A percentile compares a stretch with the other conserved stretches of the same genome.
phyloP scores from a whole-genome alignment of 1,140 invertebrate genomes.

The Phocides pigmalion region DNA sequence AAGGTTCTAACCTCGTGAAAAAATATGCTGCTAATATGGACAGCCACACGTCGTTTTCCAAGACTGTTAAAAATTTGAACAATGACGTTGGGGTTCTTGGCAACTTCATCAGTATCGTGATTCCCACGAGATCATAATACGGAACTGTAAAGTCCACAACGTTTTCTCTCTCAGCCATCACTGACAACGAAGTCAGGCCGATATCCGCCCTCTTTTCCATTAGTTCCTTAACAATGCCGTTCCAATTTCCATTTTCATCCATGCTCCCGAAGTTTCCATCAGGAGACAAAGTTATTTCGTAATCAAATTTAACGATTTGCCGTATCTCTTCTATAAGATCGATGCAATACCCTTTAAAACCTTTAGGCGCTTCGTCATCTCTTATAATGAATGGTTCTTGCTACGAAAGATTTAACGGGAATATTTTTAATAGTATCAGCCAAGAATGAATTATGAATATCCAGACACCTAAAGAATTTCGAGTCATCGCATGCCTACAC shows the following conservation, averaged over 20 bases:
- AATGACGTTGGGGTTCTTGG: conserved; percentile 92
- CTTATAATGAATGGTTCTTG: conserved; percentile 95
- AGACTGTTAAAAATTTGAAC: conserved; percentile 98
- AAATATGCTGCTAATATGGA: conserved; percentile 98
- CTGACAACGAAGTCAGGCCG: conserved; percentile 93
- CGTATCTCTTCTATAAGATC: conserved; percentile 95
- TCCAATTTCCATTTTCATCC: conserved; percentile 94
- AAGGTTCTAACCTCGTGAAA: conserved; percentile 89
- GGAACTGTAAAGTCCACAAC: conserved; percentile 98
- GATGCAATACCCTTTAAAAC: conserved; percentile 96
- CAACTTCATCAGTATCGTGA: conserved; percentile 95
- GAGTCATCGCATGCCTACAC: background rate
- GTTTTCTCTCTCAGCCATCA: conserved; percentile 97
- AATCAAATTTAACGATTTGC: conserved; percentile 93
- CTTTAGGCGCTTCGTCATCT: conserved; percentile 86
- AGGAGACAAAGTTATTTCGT: conserved; percentile 91
- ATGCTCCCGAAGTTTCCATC: conserved; percentile 94
- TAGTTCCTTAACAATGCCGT: conserved; percentile 95
- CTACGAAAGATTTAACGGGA: conserved; percentile 69
- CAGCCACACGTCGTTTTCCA: conserved; percentile 98
- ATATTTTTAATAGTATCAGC: background rate
- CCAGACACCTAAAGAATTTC: conserved; percentile 1
- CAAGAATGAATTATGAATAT: conserved; percentile 10
- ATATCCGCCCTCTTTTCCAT: conserved; percentile 96
- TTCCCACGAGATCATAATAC: conserved; percentile 97